Conservation (phyloP, 2,113 vertebrate species). For the Rhinichthys klamathensis region DNA sequence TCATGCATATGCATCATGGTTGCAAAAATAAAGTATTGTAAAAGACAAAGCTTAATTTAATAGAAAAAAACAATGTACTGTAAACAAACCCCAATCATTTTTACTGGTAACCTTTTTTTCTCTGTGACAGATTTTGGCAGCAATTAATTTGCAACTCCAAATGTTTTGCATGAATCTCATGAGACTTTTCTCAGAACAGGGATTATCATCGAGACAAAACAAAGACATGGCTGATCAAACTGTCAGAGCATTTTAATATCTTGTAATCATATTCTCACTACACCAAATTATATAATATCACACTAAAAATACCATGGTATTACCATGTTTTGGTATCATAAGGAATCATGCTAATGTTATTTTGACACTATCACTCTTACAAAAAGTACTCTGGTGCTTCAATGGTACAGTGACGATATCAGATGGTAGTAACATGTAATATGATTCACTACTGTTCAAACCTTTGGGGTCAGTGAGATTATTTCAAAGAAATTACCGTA, state of each 20-base stretch:
- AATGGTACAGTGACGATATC: neutral
- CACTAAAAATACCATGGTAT: neutral
- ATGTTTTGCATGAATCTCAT: neutral
- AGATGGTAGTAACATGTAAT: neutral
- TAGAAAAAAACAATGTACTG: neutral
- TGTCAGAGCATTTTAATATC: neutral
- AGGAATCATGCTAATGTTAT: neutral
- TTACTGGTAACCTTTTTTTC: neutral
- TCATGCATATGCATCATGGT: neutral
- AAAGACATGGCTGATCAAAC: constrained; percentile 16
- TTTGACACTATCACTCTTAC: too few relatives aligned
- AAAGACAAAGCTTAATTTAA: neutral
- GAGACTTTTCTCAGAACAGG: neutral
- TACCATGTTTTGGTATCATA: neutral
- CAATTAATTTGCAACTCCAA: neutral
- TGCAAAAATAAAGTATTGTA: neutral
- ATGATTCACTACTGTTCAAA: neutral
- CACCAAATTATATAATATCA: neutral
- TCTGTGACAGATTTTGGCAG: neutral
- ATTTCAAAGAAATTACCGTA: neutral
- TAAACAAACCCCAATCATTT: neutral
- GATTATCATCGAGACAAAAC: neutral
- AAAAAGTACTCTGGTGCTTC: too few relatives aligned
- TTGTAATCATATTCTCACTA: neutral
- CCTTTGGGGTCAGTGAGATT: neutral